Evolutionary conservation across 2,888 invertebrate species (phyloP), one percentile per base, ranked within the genome.

Genomic region (Dugesia japonica): DNA sequence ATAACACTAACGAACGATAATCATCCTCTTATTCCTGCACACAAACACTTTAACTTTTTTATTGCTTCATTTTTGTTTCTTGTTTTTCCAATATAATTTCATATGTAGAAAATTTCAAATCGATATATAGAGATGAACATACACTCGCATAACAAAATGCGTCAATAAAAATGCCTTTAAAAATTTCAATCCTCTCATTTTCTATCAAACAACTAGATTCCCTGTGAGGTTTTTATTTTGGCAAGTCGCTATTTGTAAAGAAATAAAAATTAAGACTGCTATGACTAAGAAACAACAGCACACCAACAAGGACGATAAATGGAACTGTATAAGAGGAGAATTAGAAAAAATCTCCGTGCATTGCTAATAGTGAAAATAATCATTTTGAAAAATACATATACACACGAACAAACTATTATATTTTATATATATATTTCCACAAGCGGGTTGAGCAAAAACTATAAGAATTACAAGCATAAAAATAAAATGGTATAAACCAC

Each of bases 31-130:
- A 56, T 56, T 56, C 56, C 56, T 56, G 23, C 56, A 56, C 56
- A 56, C 56, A 56, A 56, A 56, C 56, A 56, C 56, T 56, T 56
- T 56, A 56, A 56, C 56, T 56, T 56, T 56, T n/a, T 56, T 56
- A 56, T 56, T 56, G n/a, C 56, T 56, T 56, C 17, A 56, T 56
- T 56, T 56, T 56, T 56, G 56, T 56, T 56, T 56, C 56, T 56
- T 56, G 56, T 56, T 56, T 56, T 56, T 56, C 31, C 56, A 56
- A 23, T 56, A 56, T 56, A n/a, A 56, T 56, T 31, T 56, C 56
- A 56, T 56, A 56, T 56, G 20, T 56, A 56, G 56, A 56, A 56
- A 56, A 56, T 20, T 56, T 56, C 56, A 56, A 56, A 56, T 56
- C 56, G 56, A 56, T 56, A 56, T n/a, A n/a, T n/a, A 56, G 56